Evolutionary conservation across 2,113 vertebrate genomes (phyloP).

Genomic region (Microcebus griseorufus): DNA sequence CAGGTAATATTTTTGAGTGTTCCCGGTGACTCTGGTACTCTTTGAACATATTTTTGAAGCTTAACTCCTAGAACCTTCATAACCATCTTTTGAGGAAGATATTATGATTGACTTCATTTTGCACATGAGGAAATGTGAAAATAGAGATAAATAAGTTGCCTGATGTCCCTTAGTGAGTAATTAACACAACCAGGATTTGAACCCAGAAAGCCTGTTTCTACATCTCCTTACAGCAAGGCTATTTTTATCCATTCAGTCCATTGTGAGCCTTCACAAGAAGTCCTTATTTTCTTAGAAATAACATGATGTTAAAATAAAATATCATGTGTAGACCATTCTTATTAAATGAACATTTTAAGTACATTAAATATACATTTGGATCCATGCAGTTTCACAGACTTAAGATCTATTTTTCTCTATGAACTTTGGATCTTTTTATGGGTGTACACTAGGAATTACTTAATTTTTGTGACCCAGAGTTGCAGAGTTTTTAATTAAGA

Average conservation of each 20-base stretch:
- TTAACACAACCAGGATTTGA: not conserved
- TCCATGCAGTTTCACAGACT: not conserved
- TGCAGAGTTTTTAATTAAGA: not conserved
- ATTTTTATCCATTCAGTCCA: not conserved
- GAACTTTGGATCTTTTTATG: not conserved
- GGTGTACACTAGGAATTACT: not conserved
- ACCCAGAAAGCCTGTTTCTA: not conserved
- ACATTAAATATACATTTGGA: not conserved
- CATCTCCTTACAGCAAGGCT: not conserved
- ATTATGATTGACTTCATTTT: conserved; percentile 9
- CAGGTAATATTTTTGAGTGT: conserved; percentile 11
- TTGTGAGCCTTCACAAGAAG: not conserved
- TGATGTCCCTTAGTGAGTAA: not conserved
- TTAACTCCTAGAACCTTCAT: not conserved
- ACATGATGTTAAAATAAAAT: conserved; percentile 2
- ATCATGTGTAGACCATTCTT: not conserved
- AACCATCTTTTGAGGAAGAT: not conserved
- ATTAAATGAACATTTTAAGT: conserved; percentile 21
- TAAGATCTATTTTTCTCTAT: conserved; percentile 9
- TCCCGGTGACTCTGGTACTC: not conserved
- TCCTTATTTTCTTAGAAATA: conserved; percentile 25
- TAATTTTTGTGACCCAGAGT: not conserved
- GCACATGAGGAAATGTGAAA: not conserved
- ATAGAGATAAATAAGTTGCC: not conserved
- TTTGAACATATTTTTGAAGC: not conserved